Base-by-base conservation (phyloP, 1,140 invertebrate genomes). In the Drosophila bifasciata region DNA sequence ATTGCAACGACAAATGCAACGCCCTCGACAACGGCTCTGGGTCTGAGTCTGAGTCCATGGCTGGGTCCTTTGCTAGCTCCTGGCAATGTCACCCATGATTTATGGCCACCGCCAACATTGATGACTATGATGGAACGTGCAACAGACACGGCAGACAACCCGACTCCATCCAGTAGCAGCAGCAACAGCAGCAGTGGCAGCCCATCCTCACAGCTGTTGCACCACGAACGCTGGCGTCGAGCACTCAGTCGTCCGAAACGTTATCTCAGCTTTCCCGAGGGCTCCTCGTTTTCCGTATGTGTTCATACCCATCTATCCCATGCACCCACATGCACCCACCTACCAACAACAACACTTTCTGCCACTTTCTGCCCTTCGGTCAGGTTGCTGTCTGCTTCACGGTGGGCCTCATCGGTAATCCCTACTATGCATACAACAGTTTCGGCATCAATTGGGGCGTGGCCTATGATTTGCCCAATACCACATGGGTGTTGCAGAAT, bases 381-480 rank as follows among this genome's bases (percentile, higher is more conserved):
- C 77, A 91, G 90, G 78, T 89, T 9, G 76, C 91, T 17, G 74
- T 91, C 13, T 92, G 91, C 76, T 83, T 89, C 46, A 92, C 91
- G 16, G 76, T 92, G 11, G 91, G 91, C 61, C 76, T 90, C 28
- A 86, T 91, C 45, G 91, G 91, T 23, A 91, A 91, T 77, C 91
- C 91, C 13, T 50, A 80, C 28, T 83, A 73, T 41, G 74, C 61
- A 50, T 77, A 90, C 45, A 81, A 90, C 71, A 90, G 83, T 68
- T 92, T 79, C 53, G 91, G 89, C 25, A 51, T 92, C 11, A 96
- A 96, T 90, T 96, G 95, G 95, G 95, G 95, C 49, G 94, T 95
- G 39, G 94, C 95, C 1, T 96, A 96, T 70, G 95, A 96, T 77
- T 83, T 96, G 41, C 95, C 95, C 1, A 94, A 96, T 75, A 93